phyloP scores from a whole-genome alignment of 2,888 invertebrate species.

The Bibio marci region DNA sequence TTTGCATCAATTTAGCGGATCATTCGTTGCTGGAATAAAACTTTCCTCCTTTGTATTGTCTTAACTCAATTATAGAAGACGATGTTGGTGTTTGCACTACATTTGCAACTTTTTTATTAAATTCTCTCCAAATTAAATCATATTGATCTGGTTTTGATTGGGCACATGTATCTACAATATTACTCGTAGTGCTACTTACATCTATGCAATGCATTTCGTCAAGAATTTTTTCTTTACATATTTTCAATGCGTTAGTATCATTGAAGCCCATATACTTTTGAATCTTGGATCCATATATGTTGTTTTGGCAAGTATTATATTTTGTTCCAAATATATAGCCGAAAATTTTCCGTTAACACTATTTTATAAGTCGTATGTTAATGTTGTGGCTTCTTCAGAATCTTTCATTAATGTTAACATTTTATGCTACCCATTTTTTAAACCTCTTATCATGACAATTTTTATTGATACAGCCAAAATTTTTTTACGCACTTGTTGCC shows the following conservation, averaged over 20 bases:
- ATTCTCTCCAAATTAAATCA: neutral
- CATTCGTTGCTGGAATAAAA: neutral
- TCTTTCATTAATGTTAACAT: neutral
- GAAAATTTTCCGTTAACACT: neutral
- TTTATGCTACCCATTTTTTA: constrained; percentile 8
- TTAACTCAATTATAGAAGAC: neutral
- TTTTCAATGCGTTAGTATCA: neutral
- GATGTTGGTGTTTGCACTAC: neutral
- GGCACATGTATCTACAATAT: neutral
- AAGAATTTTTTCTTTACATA: neutral
- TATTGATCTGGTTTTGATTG: neutral
- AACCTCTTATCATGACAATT: constrained; percentile 12
- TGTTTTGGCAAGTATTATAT: neutral
- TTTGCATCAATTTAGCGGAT: constrained; percentile 6
- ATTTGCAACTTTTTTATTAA: neutral
- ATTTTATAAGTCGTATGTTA: neutral
- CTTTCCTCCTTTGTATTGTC: neutral
- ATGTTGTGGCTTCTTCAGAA: too few relatives aligned
- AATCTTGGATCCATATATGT: neutral
- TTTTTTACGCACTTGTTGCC: constrained; percentile 14
- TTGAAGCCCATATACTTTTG: neutral
- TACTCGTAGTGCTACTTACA: neutral
- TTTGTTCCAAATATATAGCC: neutral
- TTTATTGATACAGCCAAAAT: constrained; percentile 14
- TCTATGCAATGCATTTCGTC: neutral